A percentile compares a stretch with the other conserved stretches of the same genome.
Evolutionary conservation across 2,888 invertebrate genomes (phyloP).

Genomic region (Thelaira solivaga): DNA sequence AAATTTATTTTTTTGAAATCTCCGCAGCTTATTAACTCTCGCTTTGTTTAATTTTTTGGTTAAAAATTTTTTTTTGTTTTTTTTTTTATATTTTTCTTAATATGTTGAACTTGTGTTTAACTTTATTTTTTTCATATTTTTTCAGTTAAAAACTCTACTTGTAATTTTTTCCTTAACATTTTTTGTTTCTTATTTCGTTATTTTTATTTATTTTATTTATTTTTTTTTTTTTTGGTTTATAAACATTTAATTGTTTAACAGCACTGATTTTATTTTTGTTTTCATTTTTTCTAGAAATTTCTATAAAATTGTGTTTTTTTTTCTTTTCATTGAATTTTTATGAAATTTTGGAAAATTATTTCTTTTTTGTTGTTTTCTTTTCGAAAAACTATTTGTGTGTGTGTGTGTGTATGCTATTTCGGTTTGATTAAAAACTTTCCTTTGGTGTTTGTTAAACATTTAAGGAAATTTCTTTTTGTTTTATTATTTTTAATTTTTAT

Average conservation of each 20-base stretch:
- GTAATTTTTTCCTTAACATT: constrained; percentile 1
- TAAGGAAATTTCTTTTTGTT: constrained; percentile 17
- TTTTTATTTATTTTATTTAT: constrained; percentile 38
- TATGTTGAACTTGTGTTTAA: neutral
- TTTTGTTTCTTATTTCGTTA: neutral
- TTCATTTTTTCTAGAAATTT: constrained; percentile 59
- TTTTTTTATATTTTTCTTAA: constrained; percentile 10
- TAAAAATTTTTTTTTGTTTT: neutral
- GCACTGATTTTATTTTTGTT: constrained; percentile 58
- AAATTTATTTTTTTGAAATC: no score
- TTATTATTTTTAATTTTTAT: constrained; percentile 34
- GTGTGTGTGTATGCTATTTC: constrained; percentile 27
- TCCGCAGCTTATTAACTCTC: no score
- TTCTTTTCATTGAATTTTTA: constrained; percentile 38
- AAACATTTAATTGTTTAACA: constrained; percentile 61
- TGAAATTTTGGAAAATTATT: constrained; percentile 50
- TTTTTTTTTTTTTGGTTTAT: constrained; percentile 38
- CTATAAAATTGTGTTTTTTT: constrained; percentile 56
- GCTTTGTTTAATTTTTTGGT: neutral
- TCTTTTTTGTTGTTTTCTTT: constrained; percentile 2
- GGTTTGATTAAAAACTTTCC: constrained; percentile 46
- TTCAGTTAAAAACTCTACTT: constrained; percentile 47
- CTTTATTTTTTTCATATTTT: constrained; percentile 6
- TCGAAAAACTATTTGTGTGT: constrained; percentile 45
- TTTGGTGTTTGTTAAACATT: constrained; percentile 6